Evolutionary conservation across 2,113 vertebrate genomes (phyloP), one percentile per base, ranked within the genome.

Genomic region (Peromyscus maniculatus): DNA sequence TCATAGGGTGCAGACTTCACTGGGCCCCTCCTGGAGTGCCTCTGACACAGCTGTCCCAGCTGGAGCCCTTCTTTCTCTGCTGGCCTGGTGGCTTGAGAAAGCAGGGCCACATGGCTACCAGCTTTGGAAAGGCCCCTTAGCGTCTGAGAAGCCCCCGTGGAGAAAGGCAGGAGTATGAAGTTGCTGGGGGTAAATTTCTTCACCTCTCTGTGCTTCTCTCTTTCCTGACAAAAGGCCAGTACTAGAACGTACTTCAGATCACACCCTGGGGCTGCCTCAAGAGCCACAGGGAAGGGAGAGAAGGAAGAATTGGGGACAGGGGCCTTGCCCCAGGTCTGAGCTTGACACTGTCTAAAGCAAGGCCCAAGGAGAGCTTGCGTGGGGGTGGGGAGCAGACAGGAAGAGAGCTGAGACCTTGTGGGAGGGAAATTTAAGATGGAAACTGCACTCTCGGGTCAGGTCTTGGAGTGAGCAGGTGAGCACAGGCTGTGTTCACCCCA

Each of bases 191-290:
- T 16, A 74, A n/a, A 64, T 66, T 31, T 22, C 33, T 49, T 95
- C 13, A 21, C 39, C 13, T 83, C 67, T 93, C 71, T 78, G 90
- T 46, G 19, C 59, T 91, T 80, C 77, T 49, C 94, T 52, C 1
- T 21, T 26, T 28, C 83, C 36, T n/a, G 67, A 28, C 33, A 66
- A 79, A 80, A 46, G 69, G 13, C 31, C 46, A 7, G 5, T 39
- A 59, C 64, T 49, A 62, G 82, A 57, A 15, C 12, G 1, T 33
- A 55, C 17, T 49, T 91, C 17, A 46, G 7, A 21, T 36, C 39
- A 74, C 55, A 39, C 36, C 0, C 98, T 99, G 64, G 97, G 39
- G 98, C 99, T 1, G 98, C 98, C 2, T 1, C 98, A 99, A 93
- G 99, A 99, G 79, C 98, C 26, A 7, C 49, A 5, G 74, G 78